Percentiles rank a stretch among this genome's conserved stretches.
Evolutionary conservation across 2,113 vertebrate species (phyloP).

Genomic region (Mustela nigripes): DNA sequence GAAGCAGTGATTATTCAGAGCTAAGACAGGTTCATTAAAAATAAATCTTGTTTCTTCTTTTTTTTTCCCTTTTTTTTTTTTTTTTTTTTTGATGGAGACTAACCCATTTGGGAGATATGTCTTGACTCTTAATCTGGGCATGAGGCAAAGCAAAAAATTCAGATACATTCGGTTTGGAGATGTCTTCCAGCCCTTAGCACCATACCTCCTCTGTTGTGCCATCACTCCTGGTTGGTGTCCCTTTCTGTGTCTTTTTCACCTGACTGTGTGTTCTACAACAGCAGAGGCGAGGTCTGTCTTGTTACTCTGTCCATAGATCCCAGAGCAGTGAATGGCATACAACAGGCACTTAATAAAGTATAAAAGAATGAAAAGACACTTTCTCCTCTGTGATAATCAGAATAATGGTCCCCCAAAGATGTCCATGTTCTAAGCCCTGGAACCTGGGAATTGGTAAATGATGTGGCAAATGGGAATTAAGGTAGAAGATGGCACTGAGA

Average conservation of each 20-base stretch:
- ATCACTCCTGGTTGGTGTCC: background rate
- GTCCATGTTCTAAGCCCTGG: background rate
- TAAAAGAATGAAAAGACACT: background rate
- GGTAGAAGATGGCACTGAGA: background rate
- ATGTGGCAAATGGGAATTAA: background rate
- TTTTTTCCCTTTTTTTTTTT: accelerated
- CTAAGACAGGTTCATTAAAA: background rate
- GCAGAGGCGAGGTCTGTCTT: background rate
- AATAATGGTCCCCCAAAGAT: background rate
- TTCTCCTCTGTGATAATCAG: background rate
- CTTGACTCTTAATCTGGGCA: background rate
- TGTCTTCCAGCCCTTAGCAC: background rate
- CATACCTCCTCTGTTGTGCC: background rate
- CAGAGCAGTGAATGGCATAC: background rate
- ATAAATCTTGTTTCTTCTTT: background rate
- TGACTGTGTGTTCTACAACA: background rate
- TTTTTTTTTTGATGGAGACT: background rate
- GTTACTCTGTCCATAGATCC: background rate
- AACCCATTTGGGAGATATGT: background rate
- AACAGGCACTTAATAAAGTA: background rate
- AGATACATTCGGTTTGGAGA: background rate
- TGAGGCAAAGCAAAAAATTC: background rate
- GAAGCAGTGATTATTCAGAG: background rate
- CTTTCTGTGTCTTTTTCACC: background rate
- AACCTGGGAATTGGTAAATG: background rate